These are phyloP conservation scores for Caerostris darwini DNA, from an alignment of 1,140 invertebrate genomes.

Conservation along the genomic window DNA sequence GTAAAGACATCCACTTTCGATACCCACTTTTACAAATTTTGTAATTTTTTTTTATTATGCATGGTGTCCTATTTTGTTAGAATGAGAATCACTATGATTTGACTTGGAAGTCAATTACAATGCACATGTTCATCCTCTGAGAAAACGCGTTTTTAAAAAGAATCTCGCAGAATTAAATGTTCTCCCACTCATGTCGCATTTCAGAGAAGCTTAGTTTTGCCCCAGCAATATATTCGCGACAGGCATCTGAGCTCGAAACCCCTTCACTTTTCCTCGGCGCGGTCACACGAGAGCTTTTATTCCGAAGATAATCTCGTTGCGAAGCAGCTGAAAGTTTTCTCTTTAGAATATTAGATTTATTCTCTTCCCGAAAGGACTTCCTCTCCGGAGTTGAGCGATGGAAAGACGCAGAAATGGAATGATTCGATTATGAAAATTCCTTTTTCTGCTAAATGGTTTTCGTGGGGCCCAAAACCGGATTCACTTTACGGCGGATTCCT, in stretches of 20 bases:
- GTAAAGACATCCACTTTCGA: no score
- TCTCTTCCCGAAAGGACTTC: background rate
- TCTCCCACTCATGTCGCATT: background rate
- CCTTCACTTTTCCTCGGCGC: background rate
- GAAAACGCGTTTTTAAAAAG: background rate
- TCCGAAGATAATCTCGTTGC: constrained; percentile 33
- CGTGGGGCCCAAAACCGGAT: background rate
- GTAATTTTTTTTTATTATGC: background rate
- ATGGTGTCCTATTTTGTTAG: background rate
- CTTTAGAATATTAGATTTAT: constrained; percentile 51
- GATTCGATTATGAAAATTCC: constrained; percentile 11
- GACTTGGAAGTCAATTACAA: background rate
- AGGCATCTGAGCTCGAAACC: background rate
- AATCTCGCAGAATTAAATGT: background rate
- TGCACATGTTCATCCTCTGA: background rate
- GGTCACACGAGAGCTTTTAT: constrained; percentile 2
- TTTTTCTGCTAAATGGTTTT: background rate
- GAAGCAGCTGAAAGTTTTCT: constrained; percentile 32
- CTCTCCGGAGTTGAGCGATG: background rate
- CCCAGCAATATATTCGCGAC: background rate
- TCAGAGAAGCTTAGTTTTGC: background rate
- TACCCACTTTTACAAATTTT: no score
- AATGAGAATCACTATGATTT: background rate
- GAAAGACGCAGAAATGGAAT: constrained; percentile 1
- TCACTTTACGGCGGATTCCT: background rate